phyloP scores from a whole-genome alignment of 1,140 invertebrate genomes.

The Polypedilum vanderplanki region DNA sequence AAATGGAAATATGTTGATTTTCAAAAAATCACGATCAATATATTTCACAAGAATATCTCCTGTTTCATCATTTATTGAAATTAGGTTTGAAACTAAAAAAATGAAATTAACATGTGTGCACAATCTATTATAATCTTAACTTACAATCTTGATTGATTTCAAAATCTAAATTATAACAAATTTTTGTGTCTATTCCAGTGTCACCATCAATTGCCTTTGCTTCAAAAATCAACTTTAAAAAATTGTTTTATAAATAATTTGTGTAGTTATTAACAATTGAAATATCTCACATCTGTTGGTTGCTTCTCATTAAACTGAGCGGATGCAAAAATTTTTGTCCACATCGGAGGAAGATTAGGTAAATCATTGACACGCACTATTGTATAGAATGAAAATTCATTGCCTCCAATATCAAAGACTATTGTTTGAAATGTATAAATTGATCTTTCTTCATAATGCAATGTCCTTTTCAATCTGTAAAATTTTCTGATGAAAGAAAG shows the following conservation, averaged over 20 bases:
- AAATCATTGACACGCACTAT: constrained; percentile 50
- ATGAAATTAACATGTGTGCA: not conserved
- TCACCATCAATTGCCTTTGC: constrained; percentile 51
- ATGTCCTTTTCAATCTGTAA: constrained; percentile 31
- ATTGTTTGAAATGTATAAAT: constrained; percentile 31
- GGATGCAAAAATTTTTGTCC: constrained; percentile 47
- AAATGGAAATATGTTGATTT: constrained; percentile 48
- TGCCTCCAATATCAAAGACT: constrained; percentile 45
- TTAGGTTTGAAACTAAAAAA: constrained; percentile 26
- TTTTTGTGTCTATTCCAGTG: constrained; percentile 46
- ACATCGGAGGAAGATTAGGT: constrained; percentile 47
- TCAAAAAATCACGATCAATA: constrained; percentile 48
- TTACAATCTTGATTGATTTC: constrained; percentile 33
- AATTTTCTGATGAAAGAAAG: not conserved
- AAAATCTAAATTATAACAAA: constrained; percentile 44
- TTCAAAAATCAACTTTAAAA: constrained; percentile 36
- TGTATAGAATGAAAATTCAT: constrained; percentile 43
- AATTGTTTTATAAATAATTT: not conserved
- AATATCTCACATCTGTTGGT: constrained; percentile 32
- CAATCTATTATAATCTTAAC: not conserved
- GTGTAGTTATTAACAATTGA: not conserved
- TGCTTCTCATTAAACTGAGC: constrained; percentile 49
- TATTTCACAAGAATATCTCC: constrained; percentile 44
- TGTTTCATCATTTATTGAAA: constrained; percentile 33
- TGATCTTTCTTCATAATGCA: constrained; percentile 32